Percentiles rank a stretch among this genome's conserved stretches.
phyloP scores from a whole-genome alignment of 2,113 vertebrate genomes.

The Psilopogon haemacephalus region DNA sequence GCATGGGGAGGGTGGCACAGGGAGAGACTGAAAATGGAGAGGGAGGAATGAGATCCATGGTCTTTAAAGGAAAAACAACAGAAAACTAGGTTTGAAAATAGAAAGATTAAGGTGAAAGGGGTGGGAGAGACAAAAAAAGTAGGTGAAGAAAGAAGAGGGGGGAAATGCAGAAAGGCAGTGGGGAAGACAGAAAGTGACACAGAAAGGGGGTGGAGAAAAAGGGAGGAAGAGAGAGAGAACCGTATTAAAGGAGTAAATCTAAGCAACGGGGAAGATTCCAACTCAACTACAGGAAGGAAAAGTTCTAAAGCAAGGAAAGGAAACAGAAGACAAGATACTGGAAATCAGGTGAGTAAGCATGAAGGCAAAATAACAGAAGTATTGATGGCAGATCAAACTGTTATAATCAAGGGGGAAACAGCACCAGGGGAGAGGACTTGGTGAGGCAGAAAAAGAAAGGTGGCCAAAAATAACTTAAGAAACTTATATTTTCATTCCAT shows the following conservation, averaged over 20 bases:
- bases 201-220: conserved; percentile 59
- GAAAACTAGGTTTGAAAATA: conserved; percentile 54
- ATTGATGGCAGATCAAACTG: neutral
- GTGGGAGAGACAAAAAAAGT: conserved; percentile 62
- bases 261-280: conserved; percentile 11
- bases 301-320: neutral
- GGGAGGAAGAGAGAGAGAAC: conserved; percentile 41
- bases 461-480: neutral
- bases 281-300: neutral
- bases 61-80: conserved; percentile 54
- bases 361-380: conserved; percentile 3
- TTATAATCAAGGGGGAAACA: conserved; percentile 3
- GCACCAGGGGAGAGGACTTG: neutral
- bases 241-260: conserved; percentile 43
- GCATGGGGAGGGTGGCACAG: neutral
- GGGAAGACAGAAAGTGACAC: conserved; percentile 57
- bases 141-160: conserved; percentile 64
- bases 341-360: conserved; percentile 64
- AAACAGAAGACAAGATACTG: conserved; percentile 5
- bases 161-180: conserved; percentile 29
- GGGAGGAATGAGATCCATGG: neutral
- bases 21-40: conserved; percentile 4
- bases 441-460: neutral
- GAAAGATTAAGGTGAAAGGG: conserved; percentile 66
- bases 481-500: conserved; percentile 1